Conservation (phyloP, 2,113 vertebrate genomes). For the Heteronetta atricapilla region DNA sequence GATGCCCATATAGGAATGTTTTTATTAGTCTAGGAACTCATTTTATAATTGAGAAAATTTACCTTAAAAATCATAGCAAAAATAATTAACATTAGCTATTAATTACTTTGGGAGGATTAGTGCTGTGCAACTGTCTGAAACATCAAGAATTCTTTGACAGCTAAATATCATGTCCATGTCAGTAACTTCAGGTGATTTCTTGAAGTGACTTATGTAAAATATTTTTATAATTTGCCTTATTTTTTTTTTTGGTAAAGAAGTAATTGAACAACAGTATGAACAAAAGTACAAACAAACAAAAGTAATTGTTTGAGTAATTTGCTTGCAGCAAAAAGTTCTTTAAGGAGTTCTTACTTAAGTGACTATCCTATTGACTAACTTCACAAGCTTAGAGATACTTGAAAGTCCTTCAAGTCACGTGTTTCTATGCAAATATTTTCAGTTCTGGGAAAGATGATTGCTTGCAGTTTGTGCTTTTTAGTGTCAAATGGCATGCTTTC, state of each 20-base stretch:
- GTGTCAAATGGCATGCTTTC: background rate
- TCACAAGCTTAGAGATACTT: background rate
- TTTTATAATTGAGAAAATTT: background rate
- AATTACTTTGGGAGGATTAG: background rate
- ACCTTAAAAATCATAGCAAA: background rate
- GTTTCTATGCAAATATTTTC: background rate
- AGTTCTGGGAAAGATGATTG: background rate
- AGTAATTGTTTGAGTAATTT: conserved; percentile 10
- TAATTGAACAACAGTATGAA: too few relatives aligned
- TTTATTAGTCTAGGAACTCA: background rate
- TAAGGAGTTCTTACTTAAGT: background rate
- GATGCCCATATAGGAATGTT: background rate
- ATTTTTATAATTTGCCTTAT: background rate
- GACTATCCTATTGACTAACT: conserved; percentile 9
- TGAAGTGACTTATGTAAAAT: background rate
- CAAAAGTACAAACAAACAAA: background rate
- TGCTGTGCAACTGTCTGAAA: background rate
- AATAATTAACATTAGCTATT: background rate
- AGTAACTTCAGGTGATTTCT: background rate
- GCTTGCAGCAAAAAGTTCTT: background rate
- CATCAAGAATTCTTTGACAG: background rate
- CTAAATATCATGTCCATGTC: background rate
- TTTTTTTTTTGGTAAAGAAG: background rate
- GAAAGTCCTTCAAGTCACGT: background rate
- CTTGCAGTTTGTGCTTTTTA: background rate